phyloP scores from a whole-genome alignment of 2,113 vertebrate genomes.

The Notothenia rossii region DNA sequence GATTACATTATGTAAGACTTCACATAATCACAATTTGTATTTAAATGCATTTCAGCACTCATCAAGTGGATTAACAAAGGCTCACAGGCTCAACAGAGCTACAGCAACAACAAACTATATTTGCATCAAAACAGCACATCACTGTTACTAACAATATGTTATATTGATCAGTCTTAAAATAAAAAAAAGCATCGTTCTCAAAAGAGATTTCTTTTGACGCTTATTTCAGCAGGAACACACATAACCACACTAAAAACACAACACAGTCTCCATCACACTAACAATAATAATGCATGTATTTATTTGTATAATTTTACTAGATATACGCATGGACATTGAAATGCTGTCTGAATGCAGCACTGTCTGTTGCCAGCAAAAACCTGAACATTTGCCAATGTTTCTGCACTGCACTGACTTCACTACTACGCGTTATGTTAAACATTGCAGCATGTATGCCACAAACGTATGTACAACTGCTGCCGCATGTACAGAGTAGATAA shows the following conservation, averaged over 20 bases:
- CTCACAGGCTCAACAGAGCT: neutral
- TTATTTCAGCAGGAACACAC: too few relatives aligned
- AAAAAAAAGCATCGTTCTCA: too few relatives aligned
- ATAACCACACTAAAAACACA: too few relatives aligned
- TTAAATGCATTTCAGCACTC: constrained; percentile 53
- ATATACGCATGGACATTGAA: neutral
- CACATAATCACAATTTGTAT: constrained; percentile 64
- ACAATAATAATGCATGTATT: neutral
- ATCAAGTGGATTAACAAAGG: constrained; percentile 38
- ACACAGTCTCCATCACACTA: too few relatives aligned
- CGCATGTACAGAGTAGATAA: neutral
- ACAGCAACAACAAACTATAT: neutral
- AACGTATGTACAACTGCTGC: constrained; percentile 9
- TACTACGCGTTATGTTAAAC: constrained; percentile 33
- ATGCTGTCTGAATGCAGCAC: neutral
- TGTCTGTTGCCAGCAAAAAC: neutral
- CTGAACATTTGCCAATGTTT: constrained; percentile 32
- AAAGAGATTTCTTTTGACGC: too few relatives aligned
- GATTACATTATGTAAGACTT: constrained; percentile 65
- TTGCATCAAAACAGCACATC: neutral
- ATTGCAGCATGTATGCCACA: neutral
- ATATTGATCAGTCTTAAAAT: neutral
- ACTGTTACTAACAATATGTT: neutral
- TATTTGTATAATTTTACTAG: neutral
- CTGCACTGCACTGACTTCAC: constrained; percentile 10